Percentiles rank a stretch among this genome's conserved stretches.
phyloP scores from a whole-genome alignment of 2,797 vertebrate species.

The Microchirus variegatus region DNA sequence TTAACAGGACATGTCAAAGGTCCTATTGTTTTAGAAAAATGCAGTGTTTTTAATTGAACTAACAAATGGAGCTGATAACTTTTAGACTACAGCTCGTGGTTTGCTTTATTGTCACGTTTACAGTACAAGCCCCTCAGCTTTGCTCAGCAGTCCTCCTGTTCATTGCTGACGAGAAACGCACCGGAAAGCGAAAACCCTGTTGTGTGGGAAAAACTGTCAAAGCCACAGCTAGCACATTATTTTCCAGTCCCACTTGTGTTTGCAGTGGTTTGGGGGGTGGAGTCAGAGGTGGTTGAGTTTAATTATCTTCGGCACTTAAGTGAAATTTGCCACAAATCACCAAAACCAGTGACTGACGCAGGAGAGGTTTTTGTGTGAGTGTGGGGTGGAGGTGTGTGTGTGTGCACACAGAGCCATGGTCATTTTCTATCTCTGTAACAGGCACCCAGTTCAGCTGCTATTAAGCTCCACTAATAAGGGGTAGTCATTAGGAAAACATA shows the following conservation, averaged over 20 bases:
- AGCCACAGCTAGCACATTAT: conserved; percentile 58
- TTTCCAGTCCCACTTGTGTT: conserved; percentile 57
- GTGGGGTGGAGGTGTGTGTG: neutral
- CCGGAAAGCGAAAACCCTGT: conserved; percentile 27
- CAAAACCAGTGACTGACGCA: conserved; percentile 18
- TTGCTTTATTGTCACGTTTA: conserved; percentile 31
- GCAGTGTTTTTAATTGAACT: neutral
- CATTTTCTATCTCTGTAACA: conserved; percentile 68
- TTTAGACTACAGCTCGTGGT: conserved; percentile 11
- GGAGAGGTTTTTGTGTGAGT: conserved; percentile 4
- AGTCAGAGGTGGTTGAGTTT: neutral
- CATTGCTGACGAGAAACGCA: conserved; percentile 62
- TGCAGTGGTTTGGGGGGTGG: conserved; percentile 25
- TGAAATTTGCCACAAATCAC: conserved; percentile 38
- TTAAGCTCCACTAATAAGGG: conserved; percentile 67
- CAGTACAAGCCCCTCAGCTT: conserved; percentile 35
- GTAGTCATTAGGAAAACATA: conserved; percentile 77
- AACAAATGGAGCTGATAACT: conserved; percentile 1
- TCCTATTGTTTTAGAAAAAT: conserved; percentile 18
- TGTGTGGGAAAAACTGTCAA: conserved; percentile 57
- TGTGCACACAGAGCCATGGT: conserved; percentile 39
- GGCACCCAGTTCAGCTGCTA: conserved; percentile 71
- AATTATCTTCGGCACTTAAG: conserved; percentile 69
- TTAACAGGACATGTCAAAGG: conserved; percentile 18
- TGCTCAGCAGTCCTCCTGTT: conserved; percentile 27